Base-by-base conservation (phyloP, 2,888 invertebrate genomes). In the Lycia hirtaria region DNA sequence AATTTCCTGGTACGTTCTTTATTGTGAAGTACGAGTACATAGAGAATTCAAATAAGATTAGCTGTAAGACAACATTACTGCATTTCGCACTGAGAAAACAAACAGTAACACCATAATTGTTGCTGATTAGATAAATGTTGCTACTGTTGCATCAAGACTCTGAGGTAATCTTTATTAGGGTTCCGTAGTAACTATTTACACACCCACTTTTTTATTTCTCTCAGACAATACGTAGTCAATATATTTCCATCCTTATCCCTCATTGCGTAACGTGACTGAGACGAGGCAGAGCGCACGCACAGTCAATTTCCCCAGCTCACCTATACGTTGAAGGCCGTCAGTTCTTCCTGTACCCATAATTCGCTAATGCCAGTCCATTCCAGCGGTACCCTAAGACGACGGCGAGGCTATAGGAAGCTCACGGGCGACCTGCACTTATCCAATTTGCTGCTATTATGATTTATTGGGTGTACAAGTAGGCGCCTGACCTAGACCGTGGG, bases 381-480 rank as follows among this genome's bases (percentile, higher is more conserved):
- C 55, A 48, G 69, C 73, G 72, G 78, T 76, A 69, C 76, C 77
- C 69, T 78, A 84, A 83, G 85, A 85, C 79, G 78, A 67, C 65
- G 63, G 57, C 88, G 85, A 88, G 88, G 88, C 81, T 88, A 87
- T 85, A 87, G 90, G 90, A 89, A 87, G 80, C 81, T 72, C 71
- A 75, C 73, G 75, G 78, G 73, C 74, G 72, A 67, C 75, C 78
- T 83, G 83, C 85, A 86, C 84, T 91, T 91, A 91, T 91, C 82
- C 91, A 91, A 89, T 91, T 90, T 80, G 77, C 66, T 64, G 77
- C 86, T 82, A 91, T 91, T 90, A 89, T 85, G 88, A 90, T 90
- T 88, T 89, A 91, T 89, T 86, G 85, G 63, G 81, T 75, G 70
- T 68, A 76, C 75, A 76, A 80, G 81, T 73, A 84, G 81, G 83